Conservation (phyloP, 2,113 vertebrate species). For the Entosphenus tridentatus region DNA sequence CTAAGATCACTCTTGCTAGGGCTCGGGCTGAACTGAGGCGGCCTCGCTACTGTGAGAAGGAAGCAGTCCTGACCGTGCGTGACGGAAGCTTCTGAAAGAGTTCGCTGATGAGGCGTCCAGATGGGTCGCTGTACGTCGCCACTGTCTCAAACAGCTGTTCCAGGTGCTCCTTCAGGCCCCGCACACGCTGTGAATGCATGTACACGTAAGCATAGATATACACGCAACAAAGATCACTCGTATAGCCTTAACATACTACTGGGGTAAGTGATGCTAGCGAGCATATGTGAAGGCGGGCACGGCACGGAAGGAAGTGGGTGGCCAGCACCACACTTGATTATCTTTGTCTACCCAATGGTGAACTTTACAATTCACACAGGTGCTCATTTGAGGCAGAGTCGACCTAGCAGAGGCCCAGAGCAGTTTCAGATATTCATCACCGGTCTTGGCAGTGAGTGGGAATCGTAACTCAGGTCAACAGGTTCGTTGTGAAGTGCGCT, state of each 20-base stretch:
- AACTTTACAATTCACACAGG: too few relatives aligned
- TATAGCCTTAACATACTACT: background rate
- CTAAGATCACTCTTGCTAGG: too few relatives aligned
- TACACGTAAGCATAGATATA: background rate
- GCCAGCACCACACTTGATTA: background rate
- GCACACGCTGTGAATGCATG: slow-evolving; percentile 18
- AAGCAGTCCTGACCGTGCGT: slow-evolving; percentile 48
- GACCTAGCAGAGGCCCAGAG: too few relatives aligned
- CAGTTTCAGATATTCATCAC: too few relatives aligned
- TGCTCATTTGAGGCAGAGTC: too few relatives aligned
- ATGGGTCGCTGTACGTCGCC: slow-evolving; percentile 54
- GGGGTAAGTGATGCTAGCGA: background rate
- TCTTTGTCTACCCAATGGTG: too few relatives aligned
- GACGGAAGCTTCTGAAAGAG: slow-evolving; percentile 96
- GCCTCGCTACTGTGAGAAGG: too few relatives aligned
- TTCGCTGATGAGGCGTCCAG: slow-evolving; percentile 67
- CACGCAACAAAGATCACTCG: too few relatives aligned
- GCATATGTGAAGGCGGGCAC: slow-evolving; percentile 28
- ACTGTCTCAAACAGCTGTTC: slow-evolving; percentile 79
- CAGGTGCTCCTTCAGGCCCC: slow-evolving; percentile 54
- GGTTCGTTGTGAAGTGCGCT: too few relatives aligned
- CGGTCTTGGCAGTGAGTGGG: too few relatives aligned
- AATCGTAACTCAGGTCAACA: too few relatives aligned
- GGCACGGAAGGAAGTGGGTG: background rate
- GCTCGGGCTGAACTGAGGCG: too few relatives aligned